A percentile compares a stretch with the other conserved stretches of the same genome.
Evolutionary conservation across 1,140 invertebrate species (phyloP).

Genomic region (Mactra quadrangularis): DNA sequence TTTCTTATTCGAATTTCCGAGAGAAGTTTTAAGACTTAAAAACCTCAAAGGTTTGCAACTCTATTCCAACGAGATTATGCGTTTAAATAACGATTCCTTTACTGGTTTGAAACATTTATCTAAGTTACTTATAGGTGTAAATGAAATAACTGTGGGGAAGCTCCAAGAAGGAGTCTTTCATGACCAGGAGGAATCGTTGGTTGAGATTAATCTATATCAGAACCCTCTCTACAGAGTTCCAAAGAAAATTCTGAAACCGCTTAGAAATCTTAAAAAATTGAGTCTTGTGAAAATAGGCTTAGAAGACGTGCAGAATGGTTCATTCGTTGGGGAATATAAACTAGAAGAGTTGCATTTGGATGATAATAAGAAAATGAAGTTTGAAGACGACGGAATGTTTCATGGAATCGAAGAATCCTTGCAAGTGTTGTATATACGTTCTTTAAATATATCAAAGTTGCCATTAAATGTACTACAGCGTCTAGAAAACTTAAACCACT

Average conservation of each 20-base stretch:
- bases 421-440: constrained; percentile 42
- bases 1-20: constrained; percentile 54
- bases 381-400: constrained; percentile 50
- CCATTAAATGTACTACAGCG: constrained; percentile 34
- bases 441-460: constrained; percentile 29
- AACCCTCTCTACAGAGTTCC: constrained; percentile 54
- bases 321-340: constrained; percentile 52
- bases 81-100: constrained; percentile 44
- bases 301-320: constrained; percentile 42
- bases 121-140: constrained; percentile 43
- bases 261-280: constrained; percentile 44
- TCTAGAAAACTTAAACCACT: constrained; percentile 32
- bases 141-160: constrained; percentile 50
- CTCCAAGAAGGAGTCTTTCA: constrained; percentile 44
- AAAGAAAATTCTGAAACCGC: constrained; percentile 23
- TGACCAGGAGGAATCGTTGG: constrained; percentile 45
- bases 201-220: constrained; percentile 56
- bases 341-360: constrained; percentile 53
- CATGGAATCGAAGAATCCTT: constrained; percentile 55
- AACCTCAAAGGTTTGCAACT: constrained; percentile 57
- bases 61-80: constrained; percentile 49
- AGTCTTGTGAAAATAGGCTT: constrained; percentile 50
- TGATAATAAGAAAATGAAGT: constrained; percentile 35
- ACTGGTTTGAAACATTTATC: constrained; percentile 24
- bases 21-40: constrained; percentile 41